Evolutionary conservation across 2,888 invertebrate genomes (phyloP), one percentile per base, ranked within the genome.

Genomic region (Tenthredo distinguenda): DNA sequence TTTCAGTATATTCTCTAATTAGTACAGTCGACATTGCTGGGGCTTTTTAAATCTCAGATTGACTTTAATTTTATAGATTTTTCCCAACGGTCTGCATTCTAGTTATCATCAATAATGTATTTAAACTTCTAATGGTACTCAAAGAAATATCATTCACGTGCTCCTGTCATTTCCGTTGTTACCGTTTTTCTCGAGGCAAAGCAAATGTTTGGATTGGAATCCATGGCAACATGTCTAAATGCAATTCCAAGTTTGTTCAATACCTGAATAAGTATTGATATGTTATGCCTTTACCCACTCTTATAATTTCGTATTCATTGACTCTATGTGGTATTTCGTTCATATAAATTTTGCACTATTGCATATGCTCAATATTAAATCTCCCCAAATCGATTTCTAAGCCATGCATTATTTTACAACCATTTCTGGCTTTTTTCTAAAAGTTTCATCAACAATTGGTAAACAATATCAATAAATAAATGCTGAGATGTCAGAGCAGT

Each of bases 1-100:
- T 87, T 31, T 88, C 88, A 0, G 86, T 84, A 15, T 58, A n/a
- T 31, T 68, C 68, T 55, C n/a, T 68, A 50, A 83, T 68, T 2
- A 83, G 47, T 68, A 83, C 83, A 34, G 83, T 83, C 10, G 83
- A 83, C 83, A 77, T 84, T 3, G 58, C 62, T 12, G 85, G 79
- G 62, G n/a, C 34, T 34, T 62, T 81, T 37, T 26, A 26, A 47
- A 55, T 81, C 40, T 12, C 7, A 40, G 2, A 62, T 79, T 21
- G 26, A 40, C 62, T 81, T 4, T 21, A 43, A 81, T 37, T 81
- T 62, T 37, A 62, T 9, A 26, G 10, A 81, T 10, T 77, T 10
- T 74, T 74, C 3, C 50, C 15, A 34, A 55, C 0, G 12, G 31
- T 62, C 15, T 34, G 40, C 40, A 1, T 40, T 81, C 77, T 50